Conservation (phyloP, 2,888 invertebrate genomes). For the Andrena fulva region DNA sequence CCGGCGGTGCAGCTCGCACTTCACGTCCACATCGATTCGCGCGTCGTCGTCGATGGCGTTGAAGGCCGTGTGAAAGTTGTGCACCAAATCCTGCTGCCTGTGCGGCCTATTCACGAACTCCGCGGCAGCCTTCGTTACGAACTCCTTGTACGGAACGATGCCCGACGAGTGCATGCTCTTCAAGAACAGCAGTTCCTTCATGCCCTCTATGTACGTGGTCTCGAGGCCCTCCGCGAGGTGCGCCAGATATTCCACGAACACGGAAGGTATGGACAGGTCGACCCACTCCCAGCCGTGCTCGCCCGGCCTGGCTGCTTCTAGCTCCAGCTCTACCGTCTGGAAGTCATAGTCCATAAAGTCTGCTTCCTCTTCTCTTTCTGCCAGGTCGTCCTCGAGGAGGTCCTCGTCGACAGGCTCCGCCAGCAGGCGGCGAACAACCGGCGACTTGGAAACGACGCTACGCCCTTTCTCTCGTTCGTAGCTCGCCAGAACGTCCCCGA, state of each 20-base stretch:
- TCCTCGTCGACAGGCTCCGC: neutral
- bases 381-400: constrained; percentile 9
- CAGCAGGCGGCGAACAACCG: constrained; percentile 34
- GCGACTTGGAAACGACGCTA: constrained; percentile 4
- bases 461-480: neutral
- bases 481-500: constrained; percentile 83
- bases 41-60: constrained; percentile 88
- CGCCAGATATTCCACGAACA: constrained; percentile 84
- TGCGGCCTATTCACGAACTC: constrained; percentile 87
- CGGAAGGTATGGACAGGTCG: constrained; percentile 83
- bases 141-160: constrained; percentile 87
- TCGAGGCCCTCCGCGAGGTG: constrained; percentile 86
- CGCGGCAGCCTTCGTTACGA: constrained; percentile 86
- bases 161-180: constrained; percentile 86
- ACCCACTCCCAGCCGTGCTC: constrained; percentile 84
- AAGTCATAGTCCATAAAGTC: neutral
- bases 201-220: constrained; percentile 85
- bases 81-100: constrained; percentile 86
- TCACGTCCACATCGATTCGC: constrained; percentile 86
- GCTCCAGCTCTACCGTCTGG: neutral
- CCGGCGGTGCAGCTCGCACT: constrained; percentile 88
- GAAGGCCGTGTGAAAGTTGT: constrained; percentile 87
- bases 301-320: constrained; percentile 60
- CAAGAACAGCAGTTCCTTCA: constrained; percentile 87
- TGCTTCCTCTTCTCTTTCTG: neutral